These are phyloP conservation scores for Helicoverpa zea DNA, from an alignment of 1,140 invertebrate species.

Conservation along the genomic window DNA sequence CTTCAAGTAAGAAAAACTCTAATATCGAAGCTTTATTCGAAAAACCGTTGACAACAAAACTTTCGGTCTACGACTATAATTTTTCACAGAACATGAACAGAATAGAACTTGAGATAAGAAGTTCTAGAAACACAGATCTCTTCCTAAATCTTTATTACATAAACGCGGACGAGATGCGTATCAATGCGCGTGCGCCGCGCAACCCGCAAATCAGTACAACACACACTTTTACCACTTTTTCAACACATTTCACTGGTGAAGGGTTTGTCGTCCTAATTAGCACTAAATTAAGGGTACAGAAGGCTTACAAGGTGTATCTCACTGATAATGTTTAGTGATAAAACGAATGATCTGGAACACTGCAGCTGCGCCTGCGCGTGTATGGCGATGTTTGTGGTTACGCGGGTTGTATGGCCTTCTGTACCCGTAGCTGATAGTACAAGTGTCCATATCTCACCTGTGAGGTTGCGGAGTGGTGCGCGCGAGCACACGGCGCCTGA, in stretches of 20 bases:
- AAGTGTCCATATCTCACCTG: constrained; percentile 68
- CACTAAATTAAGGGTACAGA: constrained; percentile 30
- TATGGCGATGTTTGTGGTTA: neutral
- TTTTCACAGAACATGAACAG: neutral
- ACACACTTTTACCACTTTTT: constrained; percentile 54
- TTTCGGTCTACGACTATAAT: neutral
- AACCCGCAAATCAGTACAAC: constrained; percentile 39
- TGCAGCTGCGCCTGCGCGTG: neutral
- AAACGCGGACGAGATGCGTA: constrained; percentile 57
- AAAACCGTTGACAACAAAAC: neutral
- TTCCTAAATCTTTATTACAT: constrained; percentile 57
- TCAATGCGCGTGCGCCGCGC: constrained; percentile 13
- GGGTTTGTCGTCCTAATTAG: constrained; percentile 33
- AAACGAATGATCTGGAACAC: neutral
- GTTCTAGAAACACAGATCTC: constrained; percentile 58
- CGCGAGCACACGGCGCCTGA: constrained; percentile 68
- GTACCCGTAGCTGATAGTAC: constrained; percentile 5
- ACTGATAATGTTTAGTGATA: neutral
- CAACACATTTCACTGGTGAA: constrained; percentile 28
- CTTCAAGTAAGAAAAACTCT: no score
- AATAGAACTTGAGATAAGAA: constrained; percentile 5
- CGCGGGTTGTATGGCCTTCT: constrained; percentile 29
- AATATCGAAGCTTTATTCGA: no score
- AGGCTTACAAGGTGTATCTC: neutral
- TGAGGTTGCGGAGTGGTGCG: constrained; percentile 71